Evolutionary conservation across 2,113 vertebrate genomes (phyloP).

Genomic region (Lophochroa leadbeateri): DNA sequence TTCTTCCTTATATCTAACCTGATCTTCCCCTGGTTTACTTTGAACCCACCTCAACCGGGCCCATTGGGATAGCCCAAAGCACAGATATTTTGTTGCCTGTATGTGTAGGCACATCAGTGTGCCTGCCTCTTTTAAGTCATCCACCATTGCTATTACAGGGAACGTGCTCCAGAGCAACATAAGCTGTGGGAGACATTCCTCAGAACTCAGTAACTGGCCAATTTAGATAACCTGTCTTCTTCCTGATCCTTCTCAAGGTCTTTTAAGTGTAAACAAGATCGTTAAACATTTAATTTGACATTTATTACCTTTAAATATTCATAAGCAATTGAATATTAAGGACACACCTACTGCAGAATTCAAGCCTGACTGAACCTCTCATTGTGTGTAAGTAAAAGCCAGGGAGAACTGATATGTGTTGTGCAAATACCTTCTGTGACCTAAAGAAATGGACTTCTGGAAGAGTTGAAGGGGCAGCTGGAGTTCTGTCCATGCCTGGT

Average conservation of each 20-base stretch:
- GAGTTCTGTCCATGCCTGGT: background rate
- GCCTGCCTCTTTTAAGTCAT: background rate
- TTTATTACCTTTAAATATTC: slow-evolving; percentile 80
- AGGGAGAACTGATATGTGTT: background rate
- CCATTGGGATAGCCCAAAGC: background rate
- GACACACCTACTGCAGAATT: slow-evolving; percentile 56
- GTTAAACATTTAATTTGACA: slow-evolving; percentile 74
- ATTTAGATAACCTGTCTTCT: background rate
- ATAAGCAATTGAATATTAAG: slow-evolving; percentile 58
- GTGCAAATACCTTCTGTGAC: background rate
- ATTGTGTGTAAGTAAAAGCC: background rate
- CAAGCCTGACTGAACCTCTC: background rate
- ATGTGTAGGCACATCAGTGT: background rate
- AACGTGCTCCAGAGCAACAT: background rate
- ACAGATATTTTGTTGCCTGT: background rate
- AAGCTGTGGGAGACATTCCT: background rate
- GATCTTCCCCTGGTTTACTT: background rate
- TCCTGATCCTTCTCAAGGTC: slow-evolving; percentile 69
- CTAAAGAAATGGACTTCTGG: background rate
- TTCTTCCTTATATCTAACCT: background rate
- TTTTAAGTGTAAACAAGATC: slow-evolving; percentile 75
- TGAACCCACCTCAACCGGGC: background rate
- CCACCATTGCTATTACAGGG: background rate
- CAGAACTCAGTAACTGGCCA: background rate
- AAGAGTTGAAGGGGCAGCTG: background rate